phyloP scores from a whole-genome alignment of 1,140 invertebrate genomes.

The Spodoptera frugiperda region DNA sequence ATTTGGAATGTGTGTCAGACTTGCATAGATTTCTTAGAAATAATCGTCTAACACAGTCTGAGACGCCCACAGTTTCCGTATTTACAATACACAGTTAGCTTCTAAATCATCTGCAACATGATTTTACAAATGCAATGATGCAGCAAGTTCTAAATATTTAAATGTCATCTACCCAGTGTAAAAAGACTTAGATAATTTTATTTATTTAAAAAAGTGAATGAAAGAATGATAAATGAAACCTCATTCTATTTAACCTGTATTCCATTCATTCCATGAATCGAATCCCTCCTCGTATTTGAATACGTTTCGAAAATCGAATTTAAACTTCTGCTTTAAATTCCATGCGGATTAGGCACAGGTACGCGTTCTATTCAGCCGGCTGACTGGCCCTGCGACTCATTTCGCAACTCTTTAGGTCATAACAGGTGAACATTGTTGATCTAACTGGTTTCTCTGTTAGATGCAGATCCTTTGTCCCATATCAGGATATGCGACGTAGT shows the following conservation, averaged over 20 bases:
- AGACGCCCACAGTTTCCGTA: too few relatives aligned
- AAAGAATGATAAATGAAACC: neutral
- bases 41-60: too few relatives aligned
- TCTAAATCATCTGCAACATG: too few relatives aligned
- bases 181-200: too few relatives aligned
- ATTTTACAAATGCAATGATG: too few relatives aligned
- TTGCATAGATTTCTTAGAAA: too few relatives aligned
- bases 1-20: too few relatives aligned
- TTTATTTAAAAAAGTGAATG: too few relatives aligned
- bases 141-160: too few relatives aligned
- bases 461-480: slow-evolving; percentile 30
- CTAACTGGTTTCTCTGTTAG: slow-evolving; percentile 30
- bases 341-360: slow-evolving; percentile 8
- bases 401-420: slow-evolving; percentile 53
- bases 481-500: slow-evolving; percentile 11
- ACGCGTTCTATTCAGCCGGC: slow-evolving; percentile 39
- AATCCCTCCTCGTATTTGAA: neutral
- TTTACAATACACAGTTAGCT: too few relatives aligned
- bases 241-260: neutral
- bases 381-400: slow-evolving; percentile 32
- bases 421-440: slow-evolving; percentile 50
- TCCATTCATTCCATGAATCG: neutral
- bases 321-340: slow-evolving; percentile 25
- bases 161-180: too few relatives aligned
- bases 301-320: slow-evolving; percentile 13